A percentile compares a stretch with the other conserved stretches of the same genome.
Conservation (phyloP, 2,888 invertebrate species). For the Mesopsocus fuscifrons region DNA sequence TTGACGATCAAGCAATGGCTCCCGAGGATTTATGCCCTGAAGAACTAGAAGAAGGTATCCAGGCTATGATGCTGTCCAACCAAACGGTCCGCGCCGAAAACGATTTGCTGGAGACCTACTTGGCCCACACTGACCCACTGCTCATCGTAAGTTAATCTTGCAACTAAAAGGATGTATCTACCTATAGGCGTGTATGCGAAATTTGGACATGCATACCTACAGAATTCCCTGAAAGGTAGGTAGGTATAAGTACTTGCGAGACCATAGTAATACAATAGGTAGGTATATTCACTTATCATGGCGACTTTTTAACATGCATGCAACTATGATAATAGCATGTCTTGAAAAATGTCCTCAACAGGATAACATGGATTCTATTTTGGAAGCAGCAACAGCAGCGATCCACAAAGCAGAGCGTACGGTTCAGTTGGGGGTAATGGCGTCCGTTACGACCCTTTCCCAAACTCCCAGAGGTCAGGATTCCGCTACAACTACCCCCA, state of each 20-base stretch:
- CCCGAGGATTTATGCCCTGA: slow-evolving; percentile 2
- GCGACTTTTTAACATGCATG: no score
- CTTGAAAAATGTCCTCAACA: no score
- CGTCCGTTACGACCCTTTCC: not conserved
- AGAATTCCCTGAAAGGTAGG: no score
- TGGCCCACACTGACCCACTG: not conserved
- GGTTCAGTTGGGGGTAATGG: not conserved
- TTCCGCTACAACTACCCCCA: not conserved
- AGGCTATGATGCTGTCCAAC: not conserved
- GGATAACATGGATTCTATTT: slow-evolving; percentile 1
- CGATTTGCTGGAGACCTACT: not conserved
- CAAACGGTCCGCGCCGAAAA: not conserved
- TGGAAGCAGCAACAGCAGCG: slow-evolving; percentile 3
- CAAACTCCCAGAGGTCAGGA: not conserved
- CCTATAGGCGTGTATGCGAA: no score
- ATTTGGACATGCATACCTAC: no score
- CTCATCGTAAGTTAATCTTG: slow-evolving; percentile 3
- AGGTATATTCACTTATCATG: no score
- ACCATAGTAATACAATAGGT: no score
- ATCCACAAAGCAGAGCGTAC: slow-evolving; percentile 5
- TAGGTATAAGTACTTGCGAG: no score
- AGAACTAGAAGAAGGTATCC: not conserved
- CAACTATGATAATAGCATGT: no score
- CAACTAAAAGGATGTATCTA: no score
- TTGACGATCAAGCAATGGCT: not conserved